Conservation (phyloP, 2,888 invertebrate genomes). For the Acleris sparsana region DNA sequence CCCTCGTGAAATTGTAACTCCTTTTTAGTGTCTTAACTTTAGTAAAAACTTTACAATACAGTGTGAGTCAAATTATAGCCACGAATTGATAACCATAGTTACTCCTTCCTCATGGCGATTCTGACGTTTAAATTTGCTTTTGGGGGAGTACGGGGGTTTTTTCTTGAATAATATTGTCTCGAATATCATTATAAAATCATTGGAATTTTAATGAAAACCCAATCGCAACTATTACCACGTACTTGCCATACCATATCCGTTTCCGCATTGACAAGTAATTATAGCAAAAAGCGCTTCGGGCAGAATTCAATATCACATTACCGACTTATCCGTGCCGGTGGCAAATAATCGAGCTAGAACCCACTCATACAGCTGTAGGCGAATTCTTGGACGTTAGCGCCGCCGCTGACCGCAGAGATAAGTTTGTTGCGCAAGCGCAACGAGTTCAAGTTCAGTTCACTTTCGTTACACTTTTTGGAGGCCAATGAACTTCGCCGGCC, state of each 20-base stretch:
- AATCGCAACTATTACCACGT: slow-evolving; percentile 16
- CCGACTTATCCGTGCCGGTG: too few species aligned
- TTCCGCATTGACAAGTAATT: slow-evolving; percentile 32
- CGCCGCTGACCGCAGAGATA: not conserved
- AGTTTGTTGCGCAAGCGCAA: slow-evolving; percentile 21
- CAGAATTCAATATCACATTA: slow-evolving; percentile 9
- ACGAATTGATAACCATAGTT: too few species aligned
- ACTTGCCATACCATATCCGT: slow-evolving; percentile 27
- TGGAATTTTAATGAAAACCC: not conserved
- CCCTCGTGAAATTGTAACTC: too few species aligned
- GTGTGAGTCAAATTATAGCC: too few species aligned
- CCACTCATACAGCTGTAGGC: not conserved
- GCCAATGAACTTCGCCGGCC: slow-evolving; percentile 34
- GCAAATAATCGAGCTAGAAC: not conserved
- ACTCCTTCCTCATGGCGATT: too few species aligned
- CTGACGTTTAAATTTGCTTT: too few species aligned
- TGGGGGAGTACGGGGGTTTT: not conserved
- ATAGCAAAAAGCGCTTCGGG: slow-evolving; percentile 22
- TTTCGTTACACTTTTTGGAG: slow-evolving; percentile 36
- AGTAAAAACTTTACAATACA: too few species aligned
- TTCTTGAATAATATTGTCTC: not conserved
- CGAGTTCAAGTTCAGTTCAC: slow-evolving; percentile 35
- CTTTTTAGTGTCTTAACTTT: too few species aligned
- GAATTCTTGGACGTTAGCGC: slow-evolving; percentile 6
- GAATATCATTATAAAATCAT: not conserved